Conservation (phyloP, 1,140 invertebrate genomes). For the Triops cancriformis region DNA sequence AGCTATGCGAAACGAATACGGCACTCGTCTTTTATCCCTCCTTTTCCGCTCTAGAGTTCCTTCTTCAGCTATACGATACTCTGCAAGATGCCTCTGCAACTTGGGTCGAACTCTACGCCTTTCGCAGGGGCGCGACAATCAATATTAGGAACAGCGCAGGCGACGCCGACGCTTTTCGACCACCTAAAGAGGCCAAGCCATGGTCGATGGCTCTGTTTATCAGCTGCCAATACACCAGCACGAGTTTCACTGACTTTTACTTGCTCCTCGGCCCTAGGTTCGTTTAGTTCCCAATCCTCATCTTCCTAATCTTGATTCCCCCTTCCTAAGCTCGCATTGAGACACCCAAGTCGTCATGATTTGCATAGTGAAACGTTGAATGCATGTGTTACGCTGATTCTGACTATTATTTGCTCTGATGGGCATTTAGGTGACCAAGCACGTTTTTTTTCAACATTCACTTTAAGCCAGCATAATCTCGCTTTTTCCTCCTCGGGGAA, state of each 20-base stretch:
- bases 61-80: not conserved
- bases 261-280: not conserved
- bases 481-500: not conserved
- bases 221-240: not conserved
- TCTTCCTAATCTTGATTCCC: not conserved
- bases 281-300: not conserved
- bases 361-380: not conserved
- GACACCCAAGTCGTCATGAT: not conserved
- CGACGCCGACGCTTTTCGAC: not conserved
- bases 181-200: not conserved
- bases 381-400: not conserved
- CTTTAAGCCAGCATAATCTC: not conserved
- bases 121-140: not conserved
- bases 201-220: not conserved
- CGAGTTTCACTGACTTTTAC: not conserved
- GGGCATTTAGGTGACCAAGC: not conserved
- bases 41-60: slow-evolving; percentile 13
- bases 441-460: not conserved
- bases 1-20: not conserved
- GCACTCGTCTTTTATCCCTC: not conserved
- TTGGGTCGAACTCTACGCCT: not conserved
- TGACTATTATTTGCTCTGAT: not conserved
- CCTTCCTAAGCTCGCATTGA: not conserved
- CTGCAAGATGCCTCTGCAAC: slow-evolving; percentile 12
- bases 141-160: not conserved